Conservation (phyloP, 2,113 vertebrate genomes). For the Microtus oregoni region DNA sequence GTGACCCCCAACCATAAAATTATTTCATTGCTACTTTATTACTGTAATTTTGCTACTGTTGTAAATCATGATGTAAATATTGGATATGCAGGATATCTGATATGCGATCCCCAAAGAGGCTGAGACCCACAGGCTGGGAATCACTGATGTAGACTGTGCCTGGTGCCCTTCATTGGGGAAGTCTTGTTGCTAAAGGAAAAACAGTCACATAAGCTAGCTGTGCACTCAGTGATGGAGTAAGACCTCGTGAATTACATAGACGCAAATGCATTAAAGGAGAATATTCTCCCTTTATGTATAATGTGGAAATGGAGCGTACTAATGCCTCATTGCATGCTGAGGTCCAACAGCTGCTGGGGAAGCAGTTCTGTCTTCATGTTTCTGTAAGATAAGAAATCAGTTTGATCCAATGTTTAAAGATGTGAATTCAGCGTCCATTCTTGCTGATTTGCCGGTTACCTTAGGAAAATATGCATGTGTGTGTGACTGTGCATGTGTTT, state of each 20-base stretch:
- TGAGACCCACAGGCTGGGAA: not conserved
- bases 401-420: slow-evolving; percentile 22
- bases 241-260: not conserved
- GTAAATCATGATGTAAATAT: not conserved
- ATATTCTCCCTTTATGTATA: not conserved
- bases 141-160: not conserved
- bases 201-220: not conserved
- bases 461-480: not conserved
- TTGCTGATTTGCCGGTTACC: slow-evolving; percentile 31
- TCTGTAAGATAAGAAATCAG: slow-evolving; percentile 2
- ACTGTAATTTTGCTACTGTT: not conserved
- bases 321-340: not conserved
- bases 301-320: not conserved
- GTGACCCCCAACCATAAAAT: not conserved
- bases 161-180: not conserved
- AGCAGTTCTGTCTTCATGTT: slow-evolving; percentile 20
- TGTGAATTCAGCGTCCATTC: not conserved
- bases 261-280: slow-evolving; percentile 1
- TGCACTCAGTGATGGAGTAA: slow-evolving; percentile 23
- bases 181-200: not conserved
- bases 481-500: not conserved
- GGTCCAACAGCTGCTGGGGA: not conserved
- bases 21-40: not conserved
- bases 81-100: not conserved
- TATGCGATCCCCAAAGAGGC: not conserved